Evolutionary conservation across 2,113 vertebrate genomes (phyloP), one percentile per base, ranked within the genome.

Genomic region (Opisthocomus hoazin): DNA sequence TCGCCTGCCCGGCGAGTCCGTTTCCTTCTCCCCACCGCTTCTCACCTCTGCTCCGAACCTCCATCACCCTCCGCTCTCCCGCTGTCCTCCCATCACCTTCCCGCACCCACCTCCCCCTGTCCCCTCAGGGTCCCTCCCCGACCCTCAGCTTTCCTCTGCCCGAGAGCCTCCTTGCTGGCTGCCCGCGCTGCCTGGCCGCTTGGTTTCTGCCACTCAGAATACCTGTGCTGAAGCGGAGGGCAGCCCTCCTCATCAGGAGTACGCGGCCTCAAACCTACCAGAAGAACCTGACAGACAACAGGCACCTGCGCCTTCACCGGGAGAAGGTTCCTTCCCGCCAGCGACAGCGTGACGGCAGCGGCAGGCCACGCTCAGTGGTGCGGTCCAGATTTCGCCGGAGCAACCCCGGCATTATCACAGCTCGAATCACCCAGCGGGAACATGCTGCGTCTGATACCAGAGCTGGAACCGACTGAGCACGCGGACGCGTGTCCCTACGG

Each of bases 401-500:
- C n/a, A 53, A 22, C 23, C 27, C 36, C 1, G 6, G 61, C 46
- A 46, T 11, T 30, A 17, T 26, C 29, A 12, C 23, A 63, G 22
- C 51, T 70, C 50, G 22, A 58, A 34, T 37, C 68, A 66, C 51
- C 2, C 30, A 34, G 26, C 0, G 0, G 45, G 30, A 54, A 32
- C 29, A 15, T 13, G 22, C 43, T 8, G 18, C 56, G 39, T 6
- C 46, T 11, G 8, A 27, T 18, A 21, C 9, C 37, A 37, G 69
- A 87, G 45, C 8, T 9, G 4, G 5, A 26, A 18, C 36, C 0
- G 0, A 32, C 60, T 18, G 19, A 54, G 23, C n/a, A 60, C 5
- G 1, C 23, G 51, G 11, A 19, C 54, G 6, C 0, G 0, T 6
- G 4, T 14, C 26, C 6, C 1, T 71, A 12, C 3, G 10, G 50